These are phyloP conservation scores for Crossaster papposus DNA, from an alignment of 53 echinoderm and acorn worm species.

Conservation along the genomic window DNA sequence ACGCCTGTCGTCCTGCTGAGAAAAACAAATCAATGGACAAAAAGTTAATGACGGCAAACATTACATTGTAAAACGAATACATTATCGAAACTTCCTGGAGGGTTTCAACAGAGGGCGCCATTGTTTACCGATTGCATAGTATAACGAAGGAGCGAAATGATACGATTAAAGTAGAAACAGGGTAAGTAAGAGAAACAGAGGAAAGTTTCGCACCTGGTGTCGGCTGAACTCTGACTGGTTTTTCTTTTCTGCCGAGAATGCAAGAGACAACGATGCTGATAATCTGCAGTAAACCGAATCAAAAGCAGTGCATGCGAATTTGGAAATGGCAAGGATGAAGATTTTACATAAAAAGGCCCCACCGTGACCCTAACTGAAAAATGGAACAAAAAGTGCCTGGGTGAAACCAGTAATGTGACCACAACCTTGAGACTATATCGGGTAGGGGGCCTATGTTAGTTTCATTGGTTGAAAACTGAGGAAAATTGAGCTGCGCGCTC, in stretches of 20 bases:
- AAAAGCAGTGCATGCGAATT: neutral
- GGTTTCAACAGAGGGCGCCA: conserved; percentile 18
- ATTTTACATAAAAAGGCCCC: too few relatives aligned
- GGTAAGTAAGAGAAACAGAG: neutral
- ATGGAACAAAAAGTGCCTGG: too few relatives aligned
- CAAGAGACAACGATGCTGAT: conserved; percentile 44
- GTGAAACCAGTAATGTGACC: too few relatives aligned
- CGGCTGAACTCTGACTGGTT: conserved; percentile 5
- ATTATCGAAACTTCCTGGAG: neutral
- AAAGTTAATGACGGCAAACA: neutral
- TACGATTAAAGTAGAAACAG: neutral
- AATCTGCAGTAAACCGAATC: conserved; percentile 12
- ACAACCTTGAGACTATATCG: too few relatives aligned
- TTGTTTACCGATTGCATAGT: neutral
- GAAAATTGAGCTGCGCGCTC: too few relatives aligned
- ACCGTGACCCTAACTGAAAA: too few relatives aligned
- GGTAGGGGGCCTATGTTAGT: too few relatives aligned
- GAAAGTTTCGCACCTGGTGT: conserved; percentile 22
- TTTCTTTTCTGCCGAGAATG: conserved; percentile 24
- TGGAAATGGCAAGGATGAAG: neutral
- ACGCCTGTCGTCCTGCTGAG: conserved; percentile 5
- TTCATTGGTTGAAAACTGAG: too few relatives aligned
- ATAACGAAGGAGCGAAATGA: neutral
- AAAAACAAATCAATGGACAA: neutral
- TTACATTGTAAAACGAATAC: neutral